These are phyloP conservation scores for Ruditapes philippinarum DNA, from an alignment of 1,140 invertebrate genomes.

Conservation along the genomic window DNA sequence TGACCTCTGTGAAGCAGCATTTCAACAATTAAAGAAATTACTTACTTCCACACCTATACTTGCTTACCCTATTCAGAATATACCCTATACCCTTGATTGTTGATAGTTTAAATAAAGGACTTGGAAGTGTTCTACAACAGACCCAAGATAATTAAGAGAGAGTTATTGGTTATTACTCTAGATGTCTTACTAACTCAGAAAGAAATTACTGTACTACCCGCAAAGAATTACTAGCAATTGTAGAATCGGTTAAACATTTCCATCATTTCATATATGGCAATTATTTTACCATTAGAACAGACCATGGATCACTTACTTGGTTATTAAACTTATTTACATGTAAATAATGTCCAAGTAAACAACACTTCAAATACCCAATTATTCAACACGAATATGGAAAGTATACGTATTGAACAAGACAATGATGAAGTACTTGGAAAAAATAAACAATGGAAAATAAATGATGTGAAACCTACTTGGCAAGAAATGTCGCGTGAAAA, in stretches of 20 bases:
- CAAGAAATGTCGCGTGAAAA: not conserved
- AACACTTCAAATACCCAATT: not conserved
- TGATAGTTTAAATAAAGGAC: not conserved
- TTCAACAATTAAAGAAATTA: not conserved
- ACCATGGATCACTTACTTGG: not conserved
- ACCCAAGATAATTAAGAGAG: not conserved
- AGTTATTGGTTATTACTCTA: not conserved
- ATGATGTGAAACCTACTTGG: not conserved
- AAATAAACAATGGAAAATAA: not conserved
- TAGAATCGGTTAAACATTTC: not conserved
- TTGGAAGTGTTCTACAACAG: not conserved
- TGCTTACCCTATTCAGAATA: not conserved
- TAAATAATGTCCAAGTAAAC: not conserved
- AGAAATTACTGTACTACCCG: conserved; percentile 1
- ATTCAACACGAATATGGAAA: not conserved
- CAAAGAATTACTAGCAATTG: conserved; percentile 5
- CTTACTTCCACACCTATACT: conserved; percentile 20
- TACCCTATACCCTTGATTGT: conserved; percentile 4
- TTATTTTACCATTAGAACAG: not conserved
- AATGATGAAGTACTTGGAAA: not conserved
- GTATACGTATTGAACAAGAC: not conserved
- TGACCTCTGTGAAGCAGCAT: not conserved
- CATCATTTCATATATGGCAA: conserved; percentile 27
- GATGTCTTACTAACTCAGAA: conserved; percentile 6
- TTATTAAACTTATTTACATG: not conserved